phyloP scores from a whole-genome alignment of 2,797 vertebrate genomes.

The Microhierax caerulescens region DNA sequence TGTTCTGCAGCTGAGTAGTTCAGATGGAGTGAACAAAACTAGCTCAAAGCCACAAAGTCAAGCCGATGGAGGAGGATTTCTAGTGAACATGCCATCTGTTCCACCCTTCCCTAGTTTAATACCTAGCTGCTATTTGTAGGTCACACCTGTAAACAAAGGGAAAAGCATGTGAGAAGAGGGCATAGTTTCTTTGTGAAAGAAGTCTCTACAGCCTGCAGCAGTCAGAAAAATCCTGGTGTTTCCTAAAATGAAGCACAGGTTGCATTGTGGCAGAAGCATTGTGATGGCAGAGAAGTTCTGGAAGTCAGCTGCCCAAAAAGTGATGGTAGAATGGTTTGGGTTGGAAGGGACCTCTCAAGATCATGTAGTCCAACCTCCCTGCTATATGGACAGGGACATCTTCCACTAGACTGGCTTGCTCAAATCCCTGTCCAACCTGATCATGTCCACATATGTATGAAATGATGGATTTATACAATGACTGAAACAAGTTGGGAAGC shows the following conservation, averaged over 20 bases:
- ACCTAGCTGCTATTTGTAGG: background rate
- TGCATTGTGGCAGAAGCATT: background rate
- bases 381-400: too few species aligned
- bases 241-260: background rate
- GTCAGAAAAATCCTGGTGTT: background rate
- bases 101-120: background rate
- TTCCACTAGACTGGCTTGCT: background rate
- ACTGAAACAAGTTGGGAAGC: background rate
- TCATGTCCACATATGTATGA: background rate
- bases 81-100: background rate
- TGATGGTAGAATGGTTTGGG: too few species aligned
- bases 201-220: background rate
- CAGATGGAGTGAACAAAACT: background rate
- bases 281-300: background rate
- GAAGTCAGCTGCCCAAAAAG: background rate
- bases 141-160: background rate
- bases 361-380: too few species aligned
- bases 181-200: background rate
- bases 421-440: background rate
- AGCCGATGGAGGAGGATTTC: background rate
- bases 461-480: background rate
- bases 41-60: background rate
- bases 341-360: too few species aligned
- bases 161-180: background rate
- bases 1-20: background rate